Evolutionary conservation across 2,888 invertebrate genomes (phyloP), one percentile per base, ranked within the genome.

Genomic region (Dastarcus helophoroides): DNA sequence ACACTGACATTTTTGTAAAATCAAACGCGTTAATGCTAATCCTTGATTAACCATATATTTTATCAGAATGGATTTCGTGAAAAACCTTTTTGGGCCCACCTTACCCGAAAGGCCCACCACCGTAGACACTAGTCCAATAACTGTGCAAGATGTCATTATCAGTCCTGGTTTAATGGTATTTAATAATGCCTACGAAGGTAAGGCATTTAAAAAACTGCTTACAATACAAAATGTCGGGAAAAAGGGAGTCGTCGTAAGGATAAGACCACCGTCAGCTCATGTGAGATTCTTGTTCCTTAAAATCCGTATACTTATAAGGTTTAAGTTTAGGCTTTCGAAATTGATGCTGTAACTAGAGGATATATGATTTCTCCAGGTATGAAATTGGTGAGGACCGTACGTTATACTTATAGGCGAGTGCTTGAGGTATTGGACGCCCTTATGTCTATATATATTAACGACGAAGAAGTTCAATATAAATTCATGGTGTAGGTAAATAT

Each of bases 171-270:
- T 37, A n/a, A 54, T 65, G 41, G 39, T 51, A 23, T 66, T 65
- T 34, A 41, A 41, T n/a, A 56, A 63, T 38, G 60, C 63, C 3
- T 58, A 51, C 26, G 63, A 65, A 40, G 63, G 63, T 4, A 54
- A 61, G 26, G 38, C 34, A 2, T 60, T 55, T 35, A 35, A 45
- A 2, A 41, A 56, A 36, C 42, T 39, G 2, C 36, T 65, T 11
- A 51, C 38, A 0, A 50, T 66, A 7, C 53, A 50, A 31, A 65
- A 66, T 38, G 38, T 46, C 6, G 62, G 63, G 3, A 46, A 42
- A 6, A 47, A 46, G 13, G 37, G 47, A 0, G 59, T 56, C 1
- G 41, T 50, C 31, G 41, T 66, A 3, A 46, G 53, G 39, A 51
- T 65, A 9, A 35, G 48, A 8, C 37, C 50, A 7, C 56, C 63